Base-by-base conservation (phyloP, 2,113 vertebrate species). In the Noturus placidus region DNA sequence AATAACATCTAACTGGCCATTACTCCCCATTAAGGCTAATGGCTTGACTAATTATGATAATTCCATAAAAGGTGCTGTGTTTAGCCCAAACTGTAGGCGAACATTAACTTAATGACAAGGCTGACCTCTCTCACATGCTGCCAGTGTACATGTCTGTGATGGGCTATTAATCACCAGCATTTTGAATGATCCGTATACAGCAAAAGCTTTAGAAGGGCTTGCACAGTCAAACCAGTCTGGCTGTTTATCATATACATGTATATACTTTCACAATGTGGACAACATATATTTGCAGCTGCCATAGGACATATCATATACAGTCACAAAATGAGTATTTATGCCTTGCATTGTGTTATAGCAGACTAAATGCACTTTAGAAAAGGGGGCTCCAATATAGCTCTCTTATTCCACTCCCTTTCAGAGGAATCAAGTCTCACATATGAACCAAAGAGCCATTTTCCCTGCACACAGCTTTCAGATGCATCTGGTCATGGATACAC, bases 1-100 rank as follows among this genome's bases (percentile, higher is more conserved):
- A 95, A 95, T 95, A 95, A 93, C 96, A 96, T 96, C 94, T 96
- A 95, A 95, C 94, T 93, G 94, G 93, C 96, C 96, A 96, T 97
- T 97, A 97, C 94, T 95, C 94, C 95, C 95, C 93, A 94, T 96
- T 96, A 96, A 94, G 93, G 90, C 95, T 97, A 96, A 96, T 93
- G 94, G 93, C 89, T 89, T 52, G 87, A 91, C 95, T 97, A 95
- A 96, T 97, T 97, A 97, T 95, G 92, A 92, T 94, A 92, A 94
- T 95, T 94, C 94, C 94, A 95, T 97, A 95, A 96, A 96, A 96
- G 94, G 92, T 93, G 91, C 94, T 92, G 93, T 94, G 94, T 95
- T 95, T 95, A 94, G 94, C 90, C 90, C 93, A 93, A 94, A 94
- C 92, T 93, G 93, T 93, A 94, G 93, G 93, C 83, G 89, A 91